phyloP scores from a whole-genome alignment of 2,888 invertebrate species.

The Apamea epomidion region DNA sequence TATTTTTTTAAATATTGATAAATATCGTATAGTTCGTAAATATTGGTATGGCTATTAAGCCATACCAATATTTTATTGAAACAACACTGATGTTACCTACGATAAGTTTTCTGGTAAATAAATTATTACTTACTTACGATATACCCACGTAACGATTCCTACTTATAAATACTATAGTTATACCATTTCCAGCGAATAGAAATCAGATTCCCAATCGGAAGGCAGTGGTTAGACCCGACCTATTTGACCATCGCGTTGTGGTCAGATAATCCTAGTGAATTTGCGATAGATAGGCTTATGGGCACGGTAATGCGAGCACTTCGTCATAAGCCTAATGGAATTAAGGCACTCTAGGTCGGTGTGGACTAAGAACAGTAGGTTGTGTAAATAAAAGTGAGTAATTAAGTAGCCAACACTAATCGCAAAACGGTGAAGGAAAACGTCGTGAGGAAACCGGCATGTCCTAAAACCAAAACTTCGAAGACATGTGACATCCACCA shows the following conservation, averaged over 20 bases:
- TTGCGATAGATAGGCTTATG: slow-evolving; percentile 39
- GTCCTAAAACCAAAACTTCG: background rate
- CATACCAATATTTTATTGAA: background rate
- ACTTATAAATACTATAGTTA: background rate
- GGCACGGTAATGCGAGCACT: slow-evolving; percentile 21
- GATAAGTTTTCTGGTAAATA: background rate
- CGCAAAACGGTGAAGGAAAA: background rate
- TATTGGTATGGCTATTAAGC: no score
- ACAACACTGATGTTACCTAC: background rate
- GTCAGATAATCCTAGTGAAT: slow-evolving; percentile 51
- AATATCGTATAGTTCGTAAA: no score
- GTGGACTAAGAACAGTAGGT: background rate
- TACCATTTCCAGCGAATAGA: background rate
- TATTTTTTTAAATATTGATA: no score
- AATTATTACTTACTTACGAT: background rate
- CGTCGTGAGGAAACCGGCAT: background rate
- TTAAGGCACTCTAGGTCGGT: background rate
- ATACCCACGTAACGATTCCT: background rate
- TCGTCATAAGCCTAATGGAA: slow-evolving; percentile 51
- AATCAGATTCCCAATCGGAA: slow-evolving; percentile 42
- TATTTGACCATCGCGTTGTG: slow-evolving; percentile 40
- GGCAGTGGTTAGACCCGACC: slow-evolving; percentile 42
- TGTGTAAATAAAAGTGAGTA: background rate
- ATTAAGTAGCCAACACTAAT: background rate
- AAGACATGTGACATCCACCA: background rate